Base-by-base conservation (phyloP, 2,797 vertebrate species). In the Leuciscus waleckii region DNA sequence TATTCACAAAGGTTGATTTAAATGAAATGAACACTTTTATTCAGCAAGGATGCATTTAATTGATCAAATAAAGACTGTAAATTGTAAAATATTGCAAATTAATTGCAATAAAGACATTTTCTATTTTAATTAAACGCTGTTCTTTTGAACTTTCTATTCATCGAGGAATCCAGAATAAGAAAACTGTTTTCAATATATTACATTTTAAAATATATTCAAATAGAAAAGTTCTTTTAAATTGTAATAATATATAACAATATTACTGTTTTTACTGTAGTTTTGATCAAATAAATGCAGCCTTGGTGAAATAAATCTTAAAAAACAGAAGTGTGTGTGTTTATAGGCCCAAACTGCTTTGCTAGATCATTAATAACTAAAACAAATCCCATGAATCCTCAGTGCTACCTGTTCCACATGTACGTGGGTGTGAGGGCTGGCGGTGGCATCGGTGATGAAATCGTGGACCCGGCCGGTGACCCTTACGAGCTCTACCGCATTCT, bases 351-450 rank as follows among this genome's bases (percentile, higher is more conserved):
- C 14, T 46, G 41, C 16, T 68, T 51, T 68, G n/a, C 26, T 32
- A 49, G 78, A 21, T 63, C 16, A 43, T 19, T 79, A 29, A 19
- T 46, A 80, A 51, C 43, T 80, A 35, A 80, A 68, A 35, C 1
- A 4, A 37, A 51, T 80, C 19, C 19, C 21, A 23, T 80, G 78
- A 35, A 32, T 95, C 88, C 93, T 95, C 91, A 99, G 98, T 99
- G 98, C 89, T 99, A 99, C 90, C 84, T 99, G 78, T 99, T 99
- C 95, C 98, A 99, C 93, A 99, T 99, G 98, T 99, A 99, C 2
- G 98, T 99, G 90, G 98, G 98, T 0, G 98, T 99, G 87, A 95
- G 98, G 93, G 98, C 98, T 39, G 98, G 98, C 68, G 98, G 98
- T 0, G 98, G 98, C 39, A 99, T 99, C 1, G 98, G 98, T 46